Evolutionary conservation across 2,888 invertebrate genomes (phyloP).

Genomic region (Tuberolachnus salignus): DNA sequence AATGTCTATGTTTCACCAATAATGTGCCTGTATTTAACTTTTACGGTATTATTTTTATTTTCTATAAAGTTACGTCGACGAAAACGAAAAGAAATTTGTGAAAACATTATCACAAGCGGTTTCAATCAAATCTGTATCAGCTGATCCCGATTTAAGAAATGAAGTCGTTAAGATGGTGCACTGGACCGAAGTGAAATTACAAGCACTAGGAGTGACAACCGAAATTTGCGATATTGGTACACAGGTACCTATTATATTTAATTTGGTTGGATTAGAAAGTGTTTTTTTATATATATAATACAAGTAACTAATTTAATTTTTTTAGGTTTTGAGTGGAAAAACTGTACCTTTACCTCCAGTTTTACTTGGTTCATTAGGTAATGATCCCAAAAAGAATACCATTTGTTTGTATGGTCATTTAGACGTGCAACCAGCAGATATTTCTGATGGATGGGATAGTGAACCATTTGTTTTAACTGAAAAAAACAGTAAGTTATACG

Average conservation of each 20-base stretch:
- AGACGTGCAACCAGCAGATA: conserved; percentile 95
- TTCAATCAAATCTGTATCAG: conserved; percentile 93
- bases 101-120: conserved; percentile 82
- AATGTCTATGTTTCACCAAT: too few relatives aligned
- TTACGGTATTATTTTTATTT: conserved; percentile 11
- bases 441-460: conserved; percentile 93
- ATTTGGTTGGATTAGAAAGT: background rate
- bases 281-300: background rate
- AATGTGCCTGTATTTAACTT: background rate
- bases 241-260: conserved; percentile 63
- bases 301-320: background rate
- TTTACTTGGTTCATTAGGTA: conserved; percentile 78
- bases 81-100: conserved; percentile 77
- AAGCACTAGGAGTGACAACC: conserved; percentile 73
- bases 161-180: conserved; percentile 86
- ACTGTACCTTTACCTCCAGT: conserved; percentile 84
- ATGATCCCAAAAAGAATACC: conserved; percentile 86
- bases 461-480: conserved; percentile 92
- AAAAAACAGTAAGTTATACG: conserved; percentile 85
- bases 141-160: conserved; percentile 79
- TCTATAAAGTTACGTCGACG: conserved; percentile 76
- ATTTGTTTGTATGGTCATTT: conserved; percentile 95
- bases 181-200: conserved; percentile 76
- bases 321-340: conserved; percentile 70
- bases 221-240: conserved; percentile 79